Percentiles rank a stretch among this genome's conserved stretches.
phyloP scores from a whole-genome alignment of 2,797 vertebrate species.

The Pteropus rufus region DNA sequence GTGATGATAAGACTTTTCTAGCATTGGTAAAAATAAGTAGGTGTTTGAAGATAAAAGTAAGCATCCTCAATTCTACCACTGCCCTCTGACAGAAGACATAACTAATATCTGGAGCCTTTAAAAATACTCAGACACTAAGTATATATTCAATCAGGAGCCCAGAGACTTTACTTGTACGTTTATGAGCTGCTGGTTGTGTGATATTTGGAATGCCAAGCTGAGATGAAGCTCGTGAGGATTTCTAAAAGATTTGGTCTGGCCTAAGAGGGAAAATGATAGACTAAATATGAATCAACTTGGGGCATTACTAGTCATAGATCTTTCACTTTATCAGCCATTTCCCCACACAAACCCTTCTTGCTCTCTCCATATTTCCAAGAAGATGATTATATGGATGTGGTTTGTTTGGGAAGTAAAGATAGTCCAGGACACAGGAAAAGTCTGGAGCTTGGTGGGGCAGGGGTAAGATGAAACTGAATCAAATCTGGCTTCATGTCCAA shows the following conservation, averaged over 20 bases:
- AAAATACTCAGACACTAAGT: constrained; percentile 1
- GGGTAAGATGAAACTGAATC: neutral
- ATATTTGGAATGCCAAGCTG: constrained; percentile 70
- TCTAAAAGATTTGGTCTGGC: constrained; percentile 65
- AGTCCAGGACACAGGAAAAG: neutral
- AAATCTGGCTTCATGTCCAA: neutral
- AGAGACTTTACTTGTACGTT: constrained; percentile 49
- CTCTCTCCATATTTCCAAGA: neutral
- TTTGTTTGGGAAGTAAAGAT: neutral
- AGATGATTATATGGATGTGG: neutral
- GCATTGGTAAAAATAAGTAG: neutral
- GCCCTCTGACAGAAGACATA: neutral
- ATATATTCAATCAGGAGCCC: constrained; percentile 30
- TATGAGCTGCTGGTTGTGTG: constrained; percentile 47
- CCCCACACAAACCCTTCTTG: neutral
- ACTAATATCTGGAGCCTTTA: neutral
- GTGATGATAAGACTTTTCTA: neutral
- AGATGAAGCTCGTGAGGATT: constrained; percentile 57
- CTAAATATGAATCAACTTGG: constrained; percentile 70
- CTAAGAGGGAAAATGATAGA: constrained; percentile 62
- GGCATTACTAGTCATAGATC: constrained; percentile 69
- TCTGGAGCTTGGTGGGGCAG: neutral
- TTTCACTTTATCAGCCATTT: constrained; percentile 51
- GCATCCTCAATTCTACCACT: neutral
- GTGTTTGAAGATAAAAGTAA: constrained; percentile 7